Base-by-base conservation (phyloP, 2,797 vertebrate species). In the Spinus olivaceus region DNA sequence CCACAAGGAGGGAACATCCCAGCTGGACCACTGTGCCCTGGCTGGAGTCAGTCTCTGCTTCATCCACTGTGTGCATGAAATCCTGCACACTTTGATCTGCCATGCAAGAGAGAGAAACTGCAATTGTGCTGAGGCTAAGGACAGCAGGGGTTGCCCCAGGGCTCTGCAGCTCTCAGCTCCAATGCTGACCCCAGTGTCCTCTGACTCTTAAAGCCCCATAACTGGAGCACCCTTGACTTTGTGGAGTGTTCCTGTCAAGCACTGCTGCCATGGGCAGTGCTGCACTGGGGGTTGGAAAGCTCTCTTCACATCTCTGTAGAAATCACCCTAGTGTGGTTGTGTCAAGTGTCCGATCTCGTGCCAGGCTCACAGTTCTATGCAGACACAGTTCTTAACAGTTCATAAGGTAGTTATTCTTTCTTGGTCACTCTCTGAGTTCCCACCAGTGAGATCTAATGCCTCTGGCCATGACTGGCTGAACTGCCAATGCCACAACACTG, bases 1-100 rank as follows among this genome's bases (percentile, higher is more conserved):
- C 98, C 76, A 99, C 83, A 7, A 98, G 98, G 13, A 99, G 90
- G 13, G 98, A 97, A 82, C 98, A 99, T 10, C 98, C 97, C 97
- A 99, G 97, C 81, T 98, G 98, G 67, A 98, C 97, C 85, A 89
- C 86, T 4, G 94, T 69, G 6, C 96, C 97, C 35, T 97, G 98
- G 64, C 97, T 98, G 81, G 92, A 97, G 91, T 97, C 97, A 14
- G 81, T 90, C 53, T 87, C 28, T 39, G 96, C 93, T 33, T 95
- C 90, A 2, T 98, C 97, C 3, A 87, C 93, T 0, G 19, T 41
- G 9, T 80, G 86, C 95, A 98, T 96, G 95, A 98, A 96, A 41
- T 98, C 97, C 72, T 97, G 98, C 27, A 99, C 96, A 1, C 92
- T 96, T 54, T 80, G 82, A 33, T 99, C 99, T 99, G 97, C 37